phyloP scores from a whole-genome alignment of 2,888 invertebrate species.

The Chloroclystis v-ata region DNA sequence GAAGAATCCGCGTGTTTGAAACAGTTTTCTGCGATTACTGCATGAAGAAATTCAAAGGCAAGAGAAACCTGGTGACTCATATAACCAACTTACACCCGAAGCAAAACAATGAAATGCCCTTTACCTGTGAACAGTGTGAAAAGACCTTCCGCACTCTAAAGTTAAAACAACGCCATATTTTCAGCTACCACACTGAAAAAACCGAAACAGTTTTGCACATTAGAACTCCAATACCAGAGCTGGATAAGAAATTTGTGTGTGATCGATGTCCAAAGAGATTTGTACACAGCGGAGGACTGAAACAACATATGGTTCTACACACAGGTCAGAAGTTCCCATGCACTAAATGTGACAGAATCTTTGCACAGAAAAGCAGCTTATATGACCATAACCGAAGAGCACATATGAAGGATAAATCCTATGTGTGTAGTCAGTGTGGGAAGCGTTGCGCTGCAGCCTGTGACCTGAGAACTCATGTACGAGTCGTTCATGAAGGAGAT shows the following conservation, averaged over 20 bases:
- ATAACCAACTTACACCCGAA: too few species aligned
- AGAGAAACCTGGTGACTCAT: not conserved
- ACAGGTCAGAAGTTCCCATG: not conserved
- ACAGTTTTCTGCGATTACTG: not conserved
- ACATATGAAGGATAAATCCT: not conserved
- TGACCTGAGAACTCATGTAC: not conserved
- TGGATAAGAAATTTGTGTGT: not conserved
- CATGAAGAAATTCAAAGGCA: not conserved
- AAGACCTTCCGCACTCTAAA: not conserved
- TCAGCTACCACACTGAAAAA: not conserved
- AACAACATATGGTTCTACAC: not conserved
- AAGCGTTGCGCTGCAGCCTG: not conserved
- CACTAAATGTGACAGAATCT: not conserved
- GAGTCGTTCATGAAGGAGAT: constrained; percentile 1
- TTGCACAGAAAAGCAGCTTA: not conserved
- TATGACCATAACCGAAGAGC: constrained; percentile 1
- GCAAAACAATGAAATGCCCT: not conserved
- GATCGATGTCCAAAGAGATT: constrained; percentile 1
- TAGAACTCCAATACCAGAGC: not conserved
- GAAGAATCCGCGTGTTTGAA: not conserved
- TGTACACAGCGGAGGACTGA: not conserved
- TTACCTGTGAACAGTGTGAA: not conserved
- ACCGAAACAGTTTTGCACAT: not conserved
- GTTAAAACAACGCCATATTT: not conserved
- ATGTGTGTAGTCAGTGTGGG: not conserved